Conservation (phyloP, 2,113 vertebrate genomes). For the Calcarius ornatus region DNA sequence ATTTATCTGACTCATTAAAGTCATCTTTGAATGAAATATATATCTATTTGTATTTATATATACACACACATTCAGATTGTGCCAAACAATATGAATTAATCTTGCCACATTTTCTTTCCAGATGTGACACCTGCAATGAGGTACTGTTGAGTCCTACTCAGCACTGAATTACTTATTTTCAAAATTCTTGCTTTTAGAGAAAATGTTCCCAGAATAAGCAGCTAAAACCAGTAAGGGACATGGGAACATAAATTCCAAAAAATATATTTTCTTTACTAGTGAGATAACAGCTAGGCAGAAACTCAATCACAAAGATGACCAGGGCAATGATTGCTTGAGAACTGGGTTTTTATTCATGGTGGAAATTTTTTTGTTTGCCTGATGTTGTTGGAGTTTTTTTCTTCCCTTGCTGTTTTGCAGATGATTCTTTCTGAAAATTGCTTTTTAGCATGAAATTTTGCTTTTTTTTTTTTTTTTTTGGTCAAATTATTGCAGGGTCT, state of each 20-base stretch:
- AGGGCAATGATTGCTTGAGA: neutral
- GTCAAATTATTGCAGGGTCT: neutral
- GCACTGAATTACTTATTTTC: neutral
- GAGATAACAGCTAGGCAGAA: neutral
- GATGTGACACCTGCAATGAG: neutral
- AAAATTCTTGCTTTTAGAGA: neutral
- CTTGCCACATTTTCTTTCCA: neutral
- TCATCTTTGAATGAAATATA: neutral
- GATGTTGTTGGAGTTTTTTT: neutral
- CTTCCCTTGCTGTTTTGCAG: neutral
- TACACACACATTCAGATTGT: neutral
- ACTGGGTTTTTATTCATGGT: rapidly evolving
- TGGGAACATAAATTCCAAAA: neutral
- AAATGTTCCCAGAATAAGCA: neutral
- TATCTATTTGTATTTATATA: neutral
- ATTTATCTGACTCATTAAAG: neutral
- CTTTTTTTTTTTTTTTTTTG: neutral
- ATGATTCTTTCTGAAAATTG: neutral
- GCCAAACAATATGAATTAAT: neutral
- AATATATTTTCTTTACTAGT: neutral
- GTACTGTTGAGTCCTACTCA: neutral
- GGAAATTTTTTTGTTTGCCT: neutral
- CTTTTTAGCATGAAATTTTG: neutral
- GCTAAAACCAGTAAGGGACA: neutral
- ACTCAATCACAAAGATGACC: neutral